phyloP scores from a whole-genome alignment of 2,888 invertebrate species.

The Hybos culiciformis region DNA sequence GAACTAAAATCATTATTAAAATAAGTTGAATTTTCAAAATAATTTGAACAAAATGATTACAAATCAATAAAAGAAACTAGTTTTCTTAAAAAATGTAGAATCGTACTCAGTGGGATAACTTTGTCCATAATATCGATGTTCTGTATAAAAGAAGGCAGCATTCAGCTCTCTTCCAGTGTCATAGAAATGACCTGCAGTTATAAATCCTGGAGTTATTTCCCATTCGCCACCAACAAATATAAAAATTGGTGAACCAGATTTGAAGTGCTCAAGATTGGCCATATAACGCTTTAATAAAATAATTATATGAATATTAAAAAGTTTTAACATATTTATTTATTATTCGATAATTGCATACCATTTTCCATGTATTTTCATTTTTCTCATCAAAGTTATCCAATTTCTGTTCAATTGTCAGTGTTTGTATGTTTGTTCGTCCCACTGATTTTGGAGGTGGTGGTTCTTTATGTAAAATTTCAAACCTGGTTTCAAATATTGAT shows the following conservation, averaged over 20 bases:
- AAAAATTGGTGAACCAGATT: conserved; percentile 41
- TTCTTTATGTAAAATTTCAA: conserved; percentile 32
- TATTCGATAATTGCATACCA: conserved; percentile 28
- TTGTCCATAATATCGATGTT: conserved; percentile 67
- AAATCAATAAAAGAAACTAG: neutral
- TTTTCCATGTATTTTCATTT: conserved; percentile 40
- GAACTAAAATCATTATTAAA: neutral
- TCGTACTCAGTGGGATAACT: conserved; percentile 56
- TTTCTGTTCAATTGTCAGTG: conserved; percentile 32
- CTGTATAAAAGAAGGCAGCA: conserved; percentile 55
- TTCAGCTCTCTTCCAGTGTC: conserved; percentile 41
- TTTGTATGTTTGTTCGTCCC: conserved; percentile 12
- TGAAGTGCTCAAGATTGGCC: conserved; percentile 34
- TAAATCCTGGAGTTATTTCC: conserved; percentile 42
- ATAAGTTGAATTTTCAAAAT: neutral
- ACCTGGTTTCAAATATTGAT: conserved; percentile 23
- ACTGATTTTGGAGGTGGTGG: conserved; percentile 28
- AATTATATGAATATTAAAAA: neutral
- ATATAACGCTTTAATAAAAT: conserved; percentile 34
- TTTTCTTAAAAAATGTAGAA: neutral
- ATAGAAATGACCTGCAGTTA: conserved; percentile 44
- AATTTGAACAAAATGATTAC: neutral
- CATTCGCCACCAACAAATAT: conserved; percentile 58
- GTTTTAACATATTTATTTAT: conserved; percentile 9
- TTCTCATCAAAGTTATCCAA: conserved; percentile 45